Evolutionary conservation across 2,888 invertebrate genomes (phyloP).

Genomic region (Tigriopus californicus): DNA sequence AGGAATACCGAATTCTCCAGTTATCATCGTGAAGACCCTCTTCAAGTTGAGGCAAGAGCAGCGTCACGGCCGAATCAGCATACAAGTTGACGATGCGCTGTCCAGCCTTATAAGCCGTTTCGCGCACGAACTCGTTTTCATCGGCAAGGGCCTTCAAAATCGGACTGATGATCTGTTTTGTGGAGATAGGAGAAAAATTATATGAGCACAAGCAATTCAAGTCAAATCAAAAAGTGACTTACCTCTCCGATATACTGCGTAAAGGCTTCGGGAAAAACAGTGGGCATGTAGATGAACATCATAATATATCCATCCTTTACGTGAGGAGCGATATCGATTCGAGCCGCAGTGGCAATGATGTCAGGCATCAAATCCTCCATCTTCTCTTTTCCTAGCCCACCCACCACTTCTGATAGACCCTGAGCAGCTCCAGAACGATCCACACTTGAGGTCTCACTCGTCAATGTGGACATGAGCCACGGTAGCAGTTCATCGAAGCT

Average conservation of each 20-base stretch:
- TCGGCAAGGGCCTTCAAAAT: conserved; percentile 61
- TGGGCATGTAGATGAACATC: conserved; percentile 99
- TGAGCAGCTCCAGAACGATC: conserved; percentile 87
- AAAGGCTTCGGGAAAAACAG: conserved; percentile 86
- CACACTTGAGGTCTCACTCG: conserved; percentile 83
- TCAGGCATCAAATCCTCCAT: conserved; percentile 83
- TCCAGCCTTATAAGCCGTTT: conserved; percentile 88
- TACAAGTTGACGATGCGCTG: conserved; percentile 91
- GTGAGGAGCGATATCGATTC: conserved; percentile 74
- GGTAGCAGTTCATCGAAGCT: conserved; percentile 89
- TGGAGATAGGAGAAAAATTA: neutral
- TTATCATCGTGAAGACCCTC: conserved; percentile 89
- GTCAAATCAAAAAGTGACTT: conserved; percentile 26
- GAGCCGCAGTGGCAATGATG: conserved; percentile 11
- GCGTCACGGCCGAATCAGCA: conserved; percentile 79
- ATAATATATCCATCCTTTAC: conserved; percentile 99
- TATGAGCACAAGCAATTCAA: neutral
- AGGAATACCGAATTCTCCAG: conserved; percentile 64
- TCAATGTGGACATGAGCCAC: conserved; percentile 94
- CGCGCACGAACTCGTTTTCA: conserved; percentile 94
- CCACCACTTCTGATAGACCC: conserved; percentile 90
- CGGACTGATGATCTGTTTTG: conserved; percentile 3
- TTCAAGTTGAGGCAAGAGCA: conserved; percentile 82
- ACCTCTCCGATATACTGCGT: conserved; percentile 89
- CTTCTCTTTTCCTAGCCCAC: conserved; percentile 83